Evolutionary conservation across 2,888 invertebrate species (phyloP).

Genomic region (Habroteleia sp.): DNA sequence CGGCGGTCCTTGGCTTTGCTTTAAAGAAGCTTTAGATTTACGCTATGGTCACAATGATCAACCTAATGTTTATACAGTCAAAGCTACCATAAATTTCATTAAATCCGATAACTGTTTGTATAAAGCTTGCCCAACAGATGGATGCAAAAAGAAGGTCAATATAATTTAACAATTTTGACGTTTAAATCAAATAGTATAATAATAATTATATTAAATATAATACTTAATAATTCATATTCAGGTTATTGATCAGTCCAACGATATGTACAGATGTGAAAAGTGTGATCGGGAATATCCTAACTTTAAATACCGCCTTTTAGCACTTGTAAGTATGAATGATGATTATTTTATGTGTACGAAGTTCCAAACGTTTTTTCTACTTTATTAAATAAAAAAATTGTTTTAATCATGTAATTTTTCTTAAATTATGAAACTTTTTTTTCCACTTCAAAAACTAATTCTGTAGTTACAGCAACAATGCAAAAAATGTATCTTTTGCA

Average conservation of each 20-base stretch:
- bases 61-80: constrained; percentile 90
- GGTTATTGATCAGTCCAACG: constrained; percentile 92
- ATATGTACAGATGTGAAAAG: constrained; percentile 96
- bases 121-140: constrained; percentile 93
- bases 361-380: too few species aligned
- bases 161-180: too few species aligned
- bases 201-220: too few species aligned
- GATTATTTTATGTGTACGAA: too few species aligned
- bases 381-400: too few species aligned
- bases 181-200: too few species aligned
- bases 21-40: constrained; percentile 87
- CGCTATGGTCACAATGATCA: constrained; percentile 89
- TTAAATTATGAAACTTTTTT: too few species aligned
- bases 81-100: constrained; percentile 90
- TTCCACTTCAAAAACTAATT: too few species aligned
- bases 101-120: constrained; percentile 93
- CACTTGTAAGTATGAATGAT: constrained; percentile 85
- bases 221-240: too few species aligned
- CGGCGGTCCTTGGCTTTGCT: constrained; percentile 87
- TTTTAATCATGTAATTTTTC: too few species aligned
- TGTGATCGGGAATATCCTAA: constrained; percentile 92
- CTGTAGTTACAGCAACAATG: too few species aligned
- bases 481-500: too few species aligned
- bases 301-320: constrained; percentile 92
- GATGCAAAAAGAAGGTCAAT: constrained; percentile 94